These are phyloP conservation scores for Ictalurus punctatus DNA, from an alignment of 2,113 vertebrate species.

Conservation along the genomic window DNA sequence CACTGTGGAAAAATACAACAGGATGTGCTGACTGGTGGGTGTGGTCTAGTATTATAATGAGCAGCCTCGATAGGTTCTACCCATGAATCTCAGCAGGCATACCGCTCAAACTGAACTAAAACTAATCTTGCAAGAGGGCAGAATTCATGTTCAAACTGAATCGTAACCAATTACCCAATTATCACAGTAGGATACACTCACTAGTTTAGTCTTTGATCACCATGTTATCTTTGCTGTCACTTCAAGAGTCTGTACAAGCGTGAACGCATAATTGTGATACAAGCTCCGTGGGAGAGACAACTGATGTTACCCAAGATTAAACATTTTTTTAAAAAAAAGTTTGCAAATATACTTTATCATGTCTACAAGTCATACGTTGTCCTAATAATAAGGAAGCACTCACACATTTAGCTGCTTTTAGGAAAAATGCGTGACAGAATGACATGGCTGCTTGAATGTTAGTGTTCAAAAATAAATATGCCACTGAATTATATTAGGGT, in stretches of 20 bases:
- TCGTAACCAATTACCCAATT: background rate
- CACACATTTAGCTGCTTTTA: background rate
- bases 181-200: background rate
- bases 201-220: background rate
- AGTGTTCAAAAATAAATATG: background rate
- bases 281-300: background rate
- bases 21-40: background rate
- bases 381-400: background rate
- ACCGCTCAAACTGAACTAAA: background rate
- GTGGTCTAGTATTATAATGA: slow-evolving; percentile 1
- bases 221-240: background rate
- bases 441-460: background rate
- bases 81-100: background rate
- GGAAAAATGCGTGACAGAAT: background rate
- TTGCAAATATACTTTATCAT: background rate
- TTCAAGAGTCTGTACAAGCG: background rate
- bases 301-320: background rate
- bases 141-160: background rate
- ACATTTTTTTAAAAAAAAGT: background rate
- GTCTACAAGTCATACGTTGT: background rate
- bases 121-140: background rate
- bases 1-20: background rate
- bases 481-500: background rate
- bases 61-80: background rate
- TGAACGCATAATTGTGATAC: background rate